Evolutionary conservation across 2,797 vertebrate species (phyloP).

Genomic region (Catostomus latipinnis): DNA sequence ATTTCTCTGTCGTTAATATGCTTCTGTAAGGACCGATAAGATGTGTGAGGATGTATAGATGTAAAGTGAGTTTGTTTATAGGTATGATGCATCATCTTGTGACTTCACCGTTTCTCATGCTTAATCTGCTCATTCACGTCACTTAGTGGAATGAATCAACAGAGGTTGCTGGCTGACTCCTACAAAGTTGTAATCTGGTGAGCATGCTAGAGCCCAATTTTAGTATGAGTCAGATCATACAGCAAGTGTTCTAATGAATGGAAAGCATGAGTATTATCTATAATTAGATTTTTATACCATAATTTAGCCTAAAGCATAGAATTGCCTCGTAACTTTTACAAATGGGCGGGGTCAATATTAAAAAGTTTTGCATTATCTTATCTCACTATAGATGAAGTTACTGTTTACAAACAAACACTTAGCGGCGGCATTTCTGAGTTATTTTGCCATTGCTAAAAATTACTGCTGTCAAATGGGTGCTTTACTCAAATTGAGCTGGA

Average conservation of each 20-base stretch:
- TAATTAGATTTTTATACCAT: neutral
- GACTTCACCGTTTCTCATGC: slow-evolving; percentile 63
- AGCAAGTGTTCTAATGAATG: neutral
- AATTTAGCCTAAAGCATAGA: neutral
- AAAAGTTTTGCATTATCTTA: too few relatives aligned
- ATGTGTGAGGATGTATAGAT: neutral
- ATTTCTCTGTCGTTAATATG: slow-evolving; percentile 37
- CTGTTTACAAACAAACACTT: too few relatives aligned
- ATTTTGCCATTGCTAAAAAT: too few relatives aligned
- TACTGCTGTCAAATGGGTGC: too few relatives aligned
- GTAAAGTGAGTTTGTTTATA: slow-evolving; percentile 29
- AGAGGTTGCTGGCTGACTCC: slow-evolving; percentile 37
- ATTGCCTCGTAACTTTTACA: neutral
- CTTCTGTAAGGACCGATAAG: neutral
- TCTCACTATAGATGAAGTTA: too few relatives aligned
- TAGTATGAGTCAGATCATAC: neutral
- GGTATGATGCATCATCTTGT: slow-evolving; percentile 57
- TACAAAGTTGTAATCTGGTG: slow-evolving; percentile 8
- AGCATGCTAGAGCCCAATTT: neutral
- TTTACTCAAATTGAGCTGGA: too few relatives aligned
- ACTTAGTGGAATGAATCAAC: slow-evolving; percentile 30
- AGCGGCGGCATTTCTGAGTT: too few relatives aligned
- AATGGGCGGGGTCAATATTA: neutral
- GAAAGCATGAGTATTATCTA: too few relatives aligned
- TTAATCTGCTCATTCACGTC: slow-evolving; percentile 38